Conservation (phyloP, 2,797 vertebrate species). For the Cirrhinus molitorella region DNA sequence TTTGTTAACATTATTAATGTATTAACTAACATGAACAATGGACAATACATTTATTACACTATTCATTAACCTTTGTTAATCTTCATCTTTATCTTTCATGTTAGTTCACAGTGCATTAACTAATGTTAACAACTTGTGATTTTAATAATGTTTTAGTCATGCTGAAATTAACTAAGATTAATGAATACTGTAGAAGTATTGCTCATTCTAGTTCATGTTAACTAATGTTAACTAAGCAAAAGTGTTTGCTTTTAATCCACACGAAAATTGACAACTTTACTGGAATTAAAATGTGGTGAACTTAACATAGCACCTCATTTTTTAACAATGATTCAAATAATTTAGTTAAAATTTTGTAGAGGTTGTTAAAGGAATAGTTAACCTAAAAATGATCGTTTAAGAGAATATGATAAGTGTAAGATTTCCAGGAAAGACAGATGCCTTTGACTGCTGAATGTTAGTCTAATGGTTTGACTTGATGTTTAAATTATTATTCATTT, state of each 20-base stretch:
- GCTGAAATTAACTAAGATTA: too few relatives aligned
- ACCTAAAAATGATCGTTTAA: not conserved
- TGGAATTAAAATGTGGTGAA: not conserved
- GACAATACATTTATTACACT: too few relatives aligned
- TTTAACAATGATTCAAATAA: not conserved
- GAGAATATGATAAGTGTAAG: not conserved
- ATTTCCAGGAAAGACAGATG: not conserved
- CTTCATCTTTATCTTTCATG: too few relatives aligned
- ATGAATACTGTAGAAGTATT: too few relatives aligned
- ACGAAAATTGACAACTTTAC: not conserved
- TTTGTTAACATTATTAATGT: too few relatives aligned
- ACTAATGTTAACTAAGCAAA: too few relatives aligned
- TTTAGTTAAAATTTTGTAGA: not conserved
- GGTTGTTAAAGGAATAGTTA: not conserved
- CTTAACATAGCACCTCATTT: not conserved
- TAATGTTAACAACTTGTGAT: too few relatives aligned
- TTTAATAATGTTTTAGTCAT: too few relatives aligned
- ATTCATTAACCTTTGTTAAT: too few relatives aligned
- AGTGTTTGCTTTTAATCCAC: not conserved
- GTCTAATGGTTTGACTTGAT: not conserved
- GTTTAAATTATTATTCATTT: not conserved
- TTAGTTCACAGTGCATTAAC: too few relatives aligned
- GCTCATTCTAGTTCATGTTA: too few relatives aligned
- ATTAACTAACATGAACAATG: too few relatives aligned
- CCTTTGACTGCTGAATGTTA: not conserved